Evolutionary conservation across 1,140 invertebrate genomes (phyloP), one percentile per base, ranked within the genome.

Genomic region (Drosophila parvula): DNA sequence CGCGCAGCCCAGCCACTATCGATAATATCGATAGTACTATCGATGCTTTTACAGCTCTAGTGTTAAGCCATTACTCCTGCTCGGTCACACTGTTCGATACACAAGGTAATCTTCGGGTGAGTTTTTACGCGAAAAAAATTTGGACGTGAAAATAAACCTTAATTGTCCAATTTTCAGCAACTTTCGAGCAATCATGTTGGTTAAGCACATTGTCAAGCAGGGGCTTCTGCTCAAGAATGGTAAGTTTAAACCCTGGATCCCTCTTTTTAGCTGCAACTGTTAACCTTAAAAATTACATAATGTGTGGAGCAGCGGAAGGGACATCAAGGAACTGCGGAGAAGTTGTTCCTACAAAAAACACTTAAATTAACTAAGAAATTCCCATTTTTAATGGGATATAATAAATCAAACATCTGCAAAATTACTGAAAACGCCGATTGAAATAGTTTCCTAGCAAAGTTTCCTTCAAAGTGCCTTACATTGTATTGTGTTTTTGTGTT

Each of bases 231-330:
- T 91, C 58, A 91, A 48, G 76, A 91, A 91, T 61, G 90, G 90
- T 91, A 68, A 81, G 78, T 75, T 9, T n/a, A 55, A 40, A 34
- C 27, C 32, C 34, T 9, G 12, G 3, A 51, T 28, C 10, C 10
- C 10, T 16, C 8, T 7, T 30, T 56, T 74, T 62, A 14, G 10
- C 43, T 30, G 5, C 6, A 60, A 47, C 55, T 70, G 59, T 28
- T 91, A 91, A 91, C 90, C 90, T 89, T 86, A 89, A 83, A 91
- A 79, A 90, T 90, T 90, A 86, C 90, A 91, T 89, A 90, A 91
- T 81, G 59, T 73, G 51, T 38, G 48, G 45, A 61, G 45, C 30
- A 48, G 38, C 48, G 10, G 27, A 16, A 47, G 30, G 51, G 53
- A 58, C 36, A 40, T 32, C 12, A 58, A 58, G 60, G 61, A 63